Evolutionary conservation across 2,888 invertebrate species (phyloP).

Genomic region (Cephus runcator): DNA sequence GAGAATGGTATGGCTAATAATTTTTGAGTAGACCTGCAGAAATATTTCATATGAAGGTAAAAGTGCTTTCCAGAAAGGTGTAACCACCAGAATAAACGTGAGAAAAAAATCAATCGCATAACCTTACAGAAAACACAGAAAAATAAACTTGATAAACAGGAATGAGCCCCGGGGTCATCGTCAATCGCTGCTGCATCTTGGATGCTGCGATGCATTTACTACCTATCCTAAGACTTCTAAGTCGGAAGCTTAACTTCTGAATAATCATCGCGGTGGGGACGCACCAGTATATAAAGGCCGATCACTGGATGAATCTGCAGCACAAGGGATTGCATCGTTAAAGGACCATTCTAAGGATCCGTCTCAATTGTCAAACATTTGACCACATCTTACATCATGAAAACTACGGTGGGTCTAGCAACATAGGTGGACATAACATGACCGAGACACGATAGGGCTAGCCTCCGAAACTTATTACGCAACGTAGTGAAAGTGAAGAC

Average conservation of each 20-base stretch:
- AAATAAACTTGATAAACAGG: too few species aligned
- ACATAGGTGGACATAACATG: conserved; percentile 8
- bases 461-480: conserved; percentile 36
- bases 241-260: conserved; percentile 11
- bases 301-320: conserved; percentile 43
- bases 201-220: not conserved
- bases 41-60: too few species aligned
- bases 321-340: conserved; percentile 52
- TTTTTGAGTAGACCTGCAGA: too few species aligned
- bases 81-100: too few species aligned
- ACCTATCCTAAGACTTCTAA: not conserved
- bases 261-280: conserved; percentile 37
- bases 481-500: conserved; percentile 59
- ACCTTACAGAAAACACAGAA: too few species aligned
- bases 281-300: conserved; percentile 60
- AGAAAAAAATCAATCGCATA: too few species aligned
- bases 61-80: too few species aligned
- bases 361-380: conserved; percentile 25
- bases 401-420: conserved; percentile 53
- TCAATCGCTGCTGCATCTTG: too few species aligned
- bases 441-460: not conserved
- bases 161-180: too few species aligned
- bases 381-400: conserved; percentile 42
- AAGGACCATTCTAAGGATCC: conserved; percentile 38
- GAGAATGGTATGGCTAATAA: too few species aligned